Evolutionary conservation across 1,140 invertebrate genomes (phyloP), one percentile per base, ranked within the genome.

Genomic region (Drosophila lacteicornis): DNA sequence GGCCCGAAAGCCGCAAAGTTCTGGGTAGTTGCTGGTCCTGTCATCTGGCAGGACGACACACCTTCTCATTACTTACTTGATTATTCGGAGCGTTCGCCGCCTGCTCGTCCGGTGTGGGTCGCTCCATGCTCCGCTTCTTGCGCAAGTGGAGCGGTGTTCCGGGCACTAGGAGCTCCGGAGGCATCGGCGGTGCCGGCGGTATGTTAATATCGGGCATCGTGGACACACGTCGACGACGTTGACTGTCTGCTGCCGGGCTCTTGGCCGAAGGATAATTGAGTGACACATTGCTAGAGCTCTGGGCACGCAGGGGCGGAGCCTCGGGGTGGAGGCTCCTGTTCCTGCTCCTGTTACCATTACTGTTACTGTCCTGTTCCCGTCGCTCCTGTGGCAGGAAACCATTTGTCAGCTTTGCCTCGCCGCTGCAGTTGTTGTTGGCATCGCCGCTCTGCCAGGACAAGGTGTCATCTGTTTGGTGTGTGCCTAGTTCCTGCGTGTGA

Each of bases 131-230:
- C 6, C 79, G 75, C 17, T 90, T 91, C 65, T 90, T 90, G 15
- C 82, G 75, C 62, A 86, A 49, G 53, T 82, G 82, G 22, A 90
- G 46, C 8, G 86, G 86, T 7, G 86, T 90, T 0, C 67, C 68
- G 0, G 85, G 86, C 6, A 74, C 80, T 8, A 92, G 65, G 2
- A 85, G 75, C 17, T 84, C 80, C 4, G 77, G 49, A 7, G 91
- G 91, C 76, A 87, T 25, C 1, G 91, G 91, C 7, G 91, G 91
- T 4, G 91, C 82, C 15, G 88, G 65, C 46, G 91, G 91, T 83
- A 86, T 86, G 71, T 80, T 74, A 77, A 86, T 88, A 60, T 83
- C 76, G 40, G 82, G 79, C 77, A 88, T 83, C 27, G 85, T 88
- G 49, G 85, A 90, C 40, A 81, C 85, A 57, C 85, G 86, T 40